Evolutionary conservation across 2,797 vertebrate species (phyloP), one percentile per base, ranked within the genome.

Genomic region (Huso huso): DNA sequence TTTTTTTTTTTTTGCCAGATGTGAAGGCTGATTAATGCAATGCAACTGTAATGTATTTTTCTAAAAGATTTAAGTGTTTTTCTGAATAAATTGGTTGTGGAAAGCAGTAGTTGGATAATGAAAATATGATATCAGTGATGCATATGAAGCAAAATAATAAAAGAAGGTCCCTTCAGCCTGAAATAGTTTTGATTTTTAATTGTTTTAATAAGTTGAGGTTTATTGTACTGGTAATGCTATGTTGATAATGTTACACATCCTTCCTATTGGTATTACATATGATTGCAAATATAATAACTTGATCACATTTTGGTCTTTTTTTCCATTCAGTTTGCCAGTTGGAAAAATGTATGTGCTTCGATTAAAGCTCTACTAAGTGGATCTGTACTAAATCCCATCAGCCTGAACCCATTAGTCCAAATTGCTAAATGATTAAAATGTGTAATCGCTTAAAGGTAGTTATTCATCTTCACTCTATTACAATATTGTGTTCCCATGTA

Each of bases 361-460:
- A 69, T 76, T 51, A 62, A 73, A 64, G 78, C 71, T 53, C 51
- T 48, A 37, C 10, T 66, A 48, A 52, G 69, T 74, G 50, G 59
- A 64, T 62, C 66, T 57, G 59, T 72, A 72, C 72, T 78, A 82
- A 81, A 80, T 75, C 62, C 63, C 66, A 74, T 85, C 84, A 87
- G 84, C 86, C 79, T 87, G 86, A 87, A 87, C 77, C 82, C 78
- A 87, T 88, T 86, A 84, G 71, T 73, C 79, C 67, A 85, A 88
- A 87, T 87, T 83, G 77, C 84, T 83, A 85, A 87, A 86, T 83
- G 84, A 80, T 80, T 84, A 65, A 85, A 87, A 87, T 87, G 81
- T 88, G 85, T 78, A 83, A 86, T 79, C 82, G 83, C 85, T 87
- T 87, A 86, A 77, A 72, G 78, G 76, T 79, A 79, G 81, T 78